Percentiles rank a stretch among this genome's conserved stretches.
phyloP scores from a whole-genome alignment of 2,797 vertebrate genomes.

The Eospalax fontanierii region DNA sequence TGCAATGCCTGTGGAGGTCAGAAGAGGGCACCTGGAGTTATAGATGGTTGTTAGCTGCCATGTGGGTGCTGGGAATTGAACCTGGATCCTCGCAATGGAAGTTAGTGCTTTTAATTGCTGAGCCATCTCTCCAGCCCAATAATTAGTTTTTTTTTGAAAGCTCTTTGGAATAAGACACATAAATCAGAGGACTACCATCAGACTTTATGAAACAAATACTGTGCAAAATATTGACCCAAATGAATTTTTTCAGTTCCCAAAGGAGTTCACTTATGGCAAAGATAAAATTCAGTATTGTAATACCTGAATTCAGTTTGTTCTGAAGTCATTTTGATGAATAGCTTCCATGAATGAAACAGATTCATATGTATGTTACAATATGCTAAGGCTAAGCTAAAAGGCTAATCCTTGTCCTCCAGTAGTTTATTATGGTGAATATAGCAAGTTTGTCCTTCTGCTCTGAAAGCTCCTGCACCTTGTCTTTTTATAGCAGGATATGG shows the following conservation, averaged over 20 bases:
- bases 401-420: neutral
- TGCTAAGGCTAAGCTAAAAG: neutral
- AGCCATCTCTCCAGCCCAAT: too few relatives aligned
- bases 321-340: neutral
- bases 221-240: neutral
- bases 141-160: too few relatives aligned
- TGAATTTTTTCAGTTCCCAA: neutral
- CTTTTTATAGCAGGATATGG: constrained; percentile 13
- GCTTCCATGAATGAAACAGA: neutral
- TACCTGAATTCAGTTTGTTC: neutral
- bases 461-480: neutral
- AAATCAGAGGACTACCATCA: neutral
- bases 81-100: too few relatives aligned
- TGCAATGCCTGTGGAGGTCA: too few relatives aligned
- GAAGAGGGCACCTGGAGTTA: too few relatives aligned
- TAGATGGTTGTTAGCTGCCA: too few relatives aligned
- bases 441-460: neutral
- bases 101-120: too few relatives aligned
- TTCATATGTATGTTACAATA: neutral
- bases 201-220: neutral
- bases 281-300: neutral
- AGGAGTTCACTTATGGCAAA: neutral
- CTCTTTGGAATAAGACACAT: neutral
- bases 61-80: too few relatives aligned
- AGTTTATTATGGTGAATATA: neutral